phyloP scores from a whole-genome alignment of 1,140 invertebrate genomes.

The Diploscapter pachys region DNA sequence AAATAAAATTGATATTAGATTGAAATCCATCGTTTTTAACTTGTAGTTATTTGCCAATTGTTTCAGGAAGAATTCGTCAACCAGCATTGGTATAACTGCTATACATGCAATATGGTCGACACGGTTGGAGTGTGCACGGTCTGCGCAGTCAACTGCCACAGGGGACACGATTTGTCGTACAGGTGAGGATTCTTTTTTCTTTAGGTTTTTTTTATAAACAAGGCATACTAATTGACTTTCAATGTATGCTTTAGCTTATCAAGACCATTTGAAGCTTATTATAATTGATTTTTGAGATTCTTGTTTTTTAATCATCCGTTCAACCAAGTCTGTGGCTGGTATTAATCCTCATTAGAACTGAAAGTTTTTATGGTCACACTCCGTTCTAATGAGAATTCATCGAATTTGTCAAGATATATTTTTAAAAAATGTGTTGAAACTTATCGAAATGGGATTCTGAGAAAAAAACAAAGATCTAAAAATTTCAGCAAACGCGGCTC shows the following conservation, averaged over 20 bases:
- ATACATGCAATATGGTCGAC: constrained; percentile 96
- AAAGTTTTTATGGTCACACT: no score
- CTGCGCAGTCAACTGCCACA: constrained; percentile 92
- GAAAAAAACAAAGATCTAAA: neutral
- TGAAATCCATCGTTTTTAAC: no score
- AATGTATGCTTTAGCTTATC: no score
- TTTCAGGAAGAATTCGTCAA: constrained; percentile 81
- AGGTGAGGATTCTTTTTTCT: constrained; percentile 62
- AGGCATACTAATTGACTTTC: neutral
- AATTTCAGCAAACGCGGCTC: constrained; percentile 78
- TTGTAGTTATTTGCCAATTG: no score
- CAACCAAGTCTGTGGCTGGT: neutral
- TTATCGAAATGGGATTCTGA: neutral
- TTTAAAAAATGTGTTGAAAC: no score
- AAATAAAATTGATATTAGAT: no score
- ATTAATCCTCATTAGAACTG: no score
- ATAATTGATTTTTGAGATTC: no score
- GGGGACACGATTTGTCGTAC: constrained; percentile 92
- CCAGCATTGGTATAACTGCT: constrained; percentile 90
- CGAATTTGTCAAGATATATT: no score
- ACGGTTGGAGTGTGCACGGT: constrained; percentile 94
- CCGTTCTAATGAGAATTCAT: no score
- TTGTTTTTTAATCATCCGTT: neutral
- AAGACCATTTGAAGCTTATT: no score
- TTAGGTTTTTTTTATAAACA: neutral